Evolutionary conservation across 2,888 invertebrate species (phyloP).

Genomic region (Lasioglossum vierecki): DNA sequence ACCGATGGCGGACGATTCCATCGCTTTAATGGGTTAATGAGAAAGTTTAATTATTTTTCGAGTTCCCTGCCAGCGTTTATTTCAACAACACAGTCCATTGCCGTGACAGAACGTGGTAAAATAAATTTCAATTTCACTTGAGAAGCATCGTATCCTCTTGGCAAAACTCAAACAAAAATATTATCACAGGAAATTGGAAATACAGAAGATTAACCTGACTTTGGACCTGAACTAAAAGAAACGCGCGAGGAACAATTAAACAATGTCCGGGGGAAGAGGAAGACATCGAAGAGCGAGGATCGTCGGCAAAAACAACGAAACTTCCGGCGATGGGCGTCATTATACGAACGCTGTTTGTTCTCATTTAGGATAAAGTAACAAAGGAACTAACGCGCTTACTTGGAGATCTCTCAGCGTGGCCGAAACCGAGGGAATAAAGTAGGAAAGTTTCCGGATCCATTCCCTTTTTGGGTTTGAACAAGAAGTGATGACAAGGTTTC

Average conservation of each 20-base stretch:
- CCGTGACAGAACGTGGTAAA: too few species aligned
- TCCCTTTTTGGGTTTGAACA: constrained; percentile 37
- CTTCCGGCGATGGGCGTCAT: constrained; percentile 20
- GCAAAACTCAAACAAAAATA: background rate
- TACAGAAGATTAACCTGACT: background rate
- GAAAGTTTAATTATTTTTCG: too few species aligned
- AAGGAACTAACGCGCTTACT: constrained; percentile 45
- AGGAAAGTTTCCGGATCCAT: constrained; percentile 38
- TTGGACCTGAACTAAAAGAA: background rate
- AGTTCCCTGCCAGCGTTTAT: background rate
- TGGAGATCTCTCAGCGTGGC: constrained; percentile 11
- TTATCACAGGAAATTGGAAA: background rate
- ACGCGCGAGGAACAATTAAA: background rate
- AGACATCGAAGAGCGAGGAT: background rate
- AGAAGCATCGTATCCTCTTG: background rate
- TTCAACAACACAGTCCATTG: background rate
- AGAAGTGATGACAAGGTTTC: constrained; percentile 51
- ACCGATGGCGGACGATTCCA: background rate
- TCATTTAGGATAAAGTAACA: constrained; percentile 45
- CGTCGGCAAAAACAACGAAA: constrained; percentile 24
- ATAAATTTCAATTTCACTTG: too few species aligned
- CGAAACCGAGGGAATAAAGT: constrained; percentile 35
- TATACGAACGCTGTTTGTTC: constrained; percentile 37
- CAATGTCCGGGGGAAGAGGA: background rate
- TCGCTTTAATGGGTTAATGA: background rate